A percentile compares a stretch with the other conserved stretches of the same genome.
These are phyloP conservation scores for Eolophus roseicapilla DNA, from an alignment of 2,113 vertebrate species.

Conservation along the genomic window DNA sequence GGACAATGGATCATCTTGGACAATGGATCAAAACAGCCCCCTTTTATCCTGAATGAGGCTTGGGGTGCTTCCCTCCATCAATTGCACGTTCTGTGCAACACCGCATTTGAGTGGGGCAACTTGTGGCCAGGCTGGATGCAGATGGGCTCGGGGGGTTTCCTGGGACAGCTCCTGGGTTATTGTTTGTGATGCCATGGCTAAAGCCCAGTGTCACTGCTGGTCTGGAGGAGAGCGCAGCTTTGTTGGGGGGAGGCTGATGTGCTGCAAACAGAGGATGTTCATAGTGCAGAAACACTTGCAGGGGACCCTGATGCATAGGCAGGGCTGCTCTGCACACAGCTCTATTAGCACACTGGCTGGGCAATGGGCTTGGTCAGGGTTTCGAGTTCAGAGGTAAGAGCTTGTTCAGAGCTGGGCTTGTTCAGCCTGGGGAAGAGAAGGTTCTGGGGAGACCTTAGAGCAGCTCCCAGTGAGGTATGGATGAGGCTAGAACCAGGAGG, in stretches of 20 bases:
- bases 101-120: not conserved
- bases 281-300: accelerated
- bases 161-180: not conserved
- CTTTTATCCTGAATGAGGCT: not conserved
- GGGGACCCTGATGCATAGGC: accelerated
- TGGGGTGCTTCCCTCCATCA: not conserved
- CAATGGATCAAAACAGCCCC: not conserved
- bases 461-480: not conserved
- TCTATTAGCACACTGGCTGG: not conserved
- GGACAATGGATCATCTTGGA: not conserved
- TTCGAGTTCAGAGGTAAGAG: not conserved
- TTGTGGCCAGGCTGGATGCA: not conserved
- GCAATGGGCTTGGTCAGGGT: not conserved
- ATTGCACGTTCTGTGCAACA: not conserved
- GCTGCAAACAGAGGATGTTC: not conserved
- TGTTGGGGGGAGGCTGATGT: not conserved
- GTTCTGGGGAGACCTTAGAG: not conserved
- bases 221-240: not conserved
- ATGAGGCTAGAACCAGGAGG: not conserved
- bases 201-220: not conserved
- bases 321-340: not conserved
- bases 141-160: not conserved
- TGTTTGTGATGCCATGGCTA: not conserved
- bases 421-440: not conserved
- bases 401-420: not conserved